These are phyloP conservation scores for Psix sp. DNA, from an alignment of 1,140 invertebrate species.

Conservation along the genomic window DNA sequence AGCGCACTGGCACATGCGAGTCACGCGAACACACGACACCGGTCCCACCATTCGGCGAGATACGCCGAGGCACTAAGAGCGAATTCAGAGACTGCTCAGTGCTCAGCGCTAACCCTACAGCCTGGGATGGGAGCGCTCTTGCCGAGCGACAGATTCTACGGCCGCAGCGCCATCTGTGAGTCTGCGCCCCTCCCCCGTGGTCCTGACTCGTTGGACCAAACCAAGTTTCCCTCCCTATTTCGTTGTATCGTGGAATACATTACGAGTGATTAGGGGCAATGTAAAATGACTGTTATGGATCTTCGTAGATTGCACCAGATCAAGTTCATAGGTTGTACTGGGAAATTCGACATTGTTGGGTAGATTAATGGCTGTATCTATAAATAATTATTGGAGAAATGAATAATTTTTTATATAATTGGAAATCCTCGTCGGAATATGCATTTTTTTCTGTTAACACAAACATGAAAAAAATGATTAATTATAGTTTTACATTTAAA, in stretches of 20 bases:
- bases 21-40: conserved; percentile 11
- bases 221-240: conserved; percentile 13
- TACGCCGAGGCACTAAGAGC: conserved; percentile 56
- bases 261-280: not conserved
- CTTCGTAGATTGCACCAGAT: too few species aligned
- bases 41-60: conserved; percentile 34
- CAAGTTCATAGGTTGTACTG: too few species aligned
- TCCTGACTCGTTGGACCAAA: conserved; percentile 21
- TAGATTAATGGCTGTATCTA: too few species aligned
- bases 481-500: too few species aligned
- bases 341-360: too few species aligned
- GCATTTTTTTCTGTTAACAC: too few species aligned
- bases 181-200: conserved; percentile 34
- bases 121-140: conserved; percentile 32
- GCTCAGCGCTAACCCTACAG: conserved; percentile 43
- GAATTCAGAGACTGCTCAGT: conserved; percentile 33
- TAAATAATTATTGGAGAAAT: too few species aligned
- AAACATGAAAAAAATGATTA: too few species aligned
- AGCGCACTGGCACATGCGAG: conserved; percentile 28
- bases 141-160: conserved; percentile 35
- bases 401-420: too few species aligned
- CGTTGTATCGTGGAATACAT: conserved; percentile 1
- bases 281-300: not conserved
- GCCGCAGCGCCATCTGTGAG: conserved; percentile 54
- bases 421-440: too few species aligned